A percentile compares a stretch with the other conserved stretches of the same genome.
Conservation (phyloP, 1,140 invertebrate species). For the Drosophila jambulina region DNA sequence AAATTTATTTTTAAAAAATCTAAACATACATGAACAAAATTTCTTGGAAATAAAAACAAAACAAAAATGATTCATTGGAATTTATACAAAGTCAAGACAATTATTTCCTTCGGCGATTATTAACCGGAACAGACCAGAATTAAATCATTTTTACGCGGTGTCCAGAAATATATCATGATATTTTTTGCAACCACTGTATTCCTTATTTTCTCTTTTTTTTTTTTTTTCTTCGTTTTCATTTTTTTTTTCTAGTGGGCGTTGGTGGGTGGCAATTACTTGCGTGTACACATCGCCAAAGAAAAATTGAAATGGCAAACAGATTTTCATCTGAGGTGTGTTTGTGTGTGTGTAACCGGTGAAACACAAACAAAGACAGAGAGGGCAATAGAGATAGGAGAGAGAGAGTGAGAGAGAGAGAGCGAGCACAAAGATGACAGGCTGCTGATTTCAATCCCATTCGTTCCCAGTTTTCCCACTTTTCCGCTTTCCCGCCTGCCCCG, state of each 20-base stretch:
- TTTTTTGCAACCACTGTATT: slow-evolving; percentile 1
- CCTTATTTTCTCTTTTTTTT: neutral
- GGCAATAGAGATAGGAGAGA: neutral
- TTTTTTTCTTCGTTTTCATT: neutral
- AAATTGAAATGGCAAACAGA: slow-evolving; percentile 61
- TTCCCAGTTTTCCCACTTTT: slow-evolving; percentile 19
- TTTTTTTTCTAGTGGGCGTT: neutral
- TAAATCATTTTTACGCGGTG: slow-evolving; percentile 4
- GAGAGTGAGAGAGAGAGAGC: neutral
- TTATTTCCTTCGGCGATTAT: neutral
- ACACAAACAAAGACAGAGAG: slow-evolving; percentile 18
- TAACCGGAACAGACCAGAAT: slow-evolving; percentile 6
- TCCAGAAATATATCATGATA: neutral
- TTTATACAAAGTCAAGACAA: neutral
- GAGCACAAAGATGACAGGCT: slow-evolving; percentile 22
- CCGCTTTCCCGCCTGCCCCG: slow-evolving; percentile 4
- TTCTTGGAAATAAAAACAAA: neutral
- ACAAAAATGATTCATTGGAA: slow-evolving; percentile 8
- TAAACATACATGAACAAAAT: neutral
- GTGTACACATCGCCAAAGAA: slow-evolving; percentile 8
- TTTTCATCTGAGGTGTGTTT: slow-evolving; percentile 51
- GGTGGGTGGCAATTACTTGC: slow-evolving; percentile 20
- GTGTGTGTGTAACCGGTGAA: slow-evolving; percentile 30
- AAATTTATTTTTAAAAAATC: too few relatives aligned
- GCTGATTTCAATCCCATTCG: slow-evolving; percentile 44